phyloP scores from a whole-genome alignment of 30 jellyfish, hydroid and myxozoan species.

The Catostylus mosaicus region DNA sequence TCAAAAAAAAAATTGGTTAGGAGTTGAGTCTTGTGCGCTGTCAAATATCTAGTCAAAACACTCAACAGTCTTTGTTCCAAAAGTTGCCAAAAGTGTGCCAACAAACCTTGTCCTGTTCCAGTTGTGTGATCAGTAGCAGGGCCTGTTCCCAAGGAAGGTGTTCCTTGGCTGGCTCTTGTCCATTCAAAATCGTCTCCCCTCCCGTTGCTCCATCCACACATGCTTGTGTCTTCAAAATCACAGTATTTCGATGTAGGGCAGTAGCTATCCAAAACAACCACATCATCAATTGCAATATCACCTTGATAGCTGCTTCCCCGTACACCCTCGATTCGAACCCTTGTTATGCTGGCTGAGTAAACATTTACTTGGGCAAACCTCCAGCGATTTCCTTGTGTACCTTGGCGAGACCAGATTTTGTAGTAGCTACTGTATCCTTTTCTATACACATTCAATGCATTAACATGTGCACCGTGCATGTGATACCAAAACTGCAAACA shows the following conservation, averaged over 20 bases:
- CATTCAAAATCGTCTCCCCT: constrained; percentile 93
- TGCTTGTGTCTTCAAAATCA: constrained; percentile 83
- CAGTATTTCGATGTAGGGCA: constrained; percentile 87
- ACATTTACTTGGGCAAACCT: constrained; percentile 87
- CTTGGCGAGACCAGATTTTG: constrained; percentile 91
- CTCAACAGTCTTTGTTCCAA: not conserved
- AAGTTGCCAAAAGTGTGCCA: not conserved
- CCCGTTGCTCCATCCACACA: constrained; percentile 76
- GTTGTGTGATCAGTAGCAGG: constrained; percentile 97
- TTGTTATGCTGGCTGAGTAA: constrained; percentile 63
- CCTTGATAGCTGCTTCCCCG: constrained; percentile 89
- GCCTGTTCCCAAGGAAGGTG: constrained; percentile 99
- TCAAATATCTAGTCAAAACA: not conserved
- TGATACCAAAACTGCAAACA: constrained; percentile 86
- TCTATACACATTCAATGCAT: constrained; percentile 69
- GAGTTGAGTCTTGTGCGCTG: not conserved
- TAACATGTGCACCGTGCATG: constrained; percentile 96
- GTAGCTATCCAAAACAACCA: constrained; percentile 70
- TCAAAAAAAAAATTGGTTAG: not conserved
- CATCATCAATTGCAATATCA: constrained; percentile 91
- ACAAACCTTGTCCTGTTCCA: constrained; percentile 90
- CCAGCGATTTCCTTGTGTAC: constrained; percentile 98
- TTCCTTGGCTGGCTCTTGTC: constrained; percentile 92
- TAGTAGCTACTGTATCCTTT: not conserved
- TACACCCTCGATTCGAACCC: constrained; percentile 86